These are phyloP conservation scores for Percina caprodes DNA, from an alignment of 2,113 vertebrate genomes.

Conservation along the genomic window DNA sequence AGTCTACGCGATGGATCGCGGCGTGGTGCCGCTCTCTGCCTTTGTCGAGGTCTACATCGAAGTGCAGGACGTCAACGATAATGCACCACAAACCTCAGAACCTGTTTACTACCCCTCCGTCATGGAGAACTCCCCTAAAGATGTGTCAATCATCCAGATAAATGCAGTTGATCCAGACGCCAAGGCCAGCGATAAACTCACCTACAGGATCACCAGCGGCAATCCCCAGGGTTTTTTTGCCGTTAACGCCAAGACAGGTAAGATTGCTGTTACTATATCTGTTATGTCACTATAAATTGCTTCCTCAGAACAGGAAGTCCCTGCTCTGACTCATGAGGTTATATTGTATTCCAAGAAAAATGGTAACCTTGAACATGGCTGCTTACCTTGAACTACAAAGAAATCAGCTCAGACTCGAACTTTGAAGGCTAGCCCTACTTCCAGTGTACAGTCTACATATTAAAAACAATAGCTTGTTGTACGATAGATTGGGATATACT, in stretches of 20 bases:
- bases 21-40: slow-evolving; percentile 92
- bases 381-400: neutral
- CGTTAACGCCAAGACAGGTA: slow-evolving; percentile 93
- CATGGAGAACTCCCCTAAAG: slow-evolving; percentile 96
- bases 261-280: slow-evolving; percentile 42
- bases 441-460: neutral
- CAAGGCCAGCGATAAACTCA: slow-evolving; percentile 90
- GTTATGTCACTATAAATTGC: neutral
- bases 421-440: neutral
- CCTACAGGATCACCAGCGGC: slow-evolving; percentile 95
- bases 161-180: slow-evolving; percentile 94
- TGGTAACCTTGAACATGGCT: slow-evolving; percentile 5
- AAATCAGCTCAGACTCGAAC: neutral
- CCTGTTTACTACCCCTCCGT: slow-evolving; percentile 96
- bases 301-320: slow-evolving; percentile 21
- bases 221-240: slow-evolving; percentile 99
- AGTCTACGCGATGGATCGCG: slow-evolving; percentile 93
- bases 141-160: slow-evolving; percentile 93
- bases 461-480: neutral
- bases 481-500: neutral
- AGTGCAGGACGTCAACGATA: slow-evolving; percentile 97
- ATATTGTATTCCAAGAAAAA: slow-evolving; percentile 9
- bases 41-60: slow-evolving; percentile 95
- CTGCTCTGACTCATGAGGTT: slow-evolving; percentile 4
- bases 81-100: slow-evolving; percentile 93